Conservation (phyloP, 2,797 vertebrate genomes). For the Hyperoplus immaculatus region DNA sequence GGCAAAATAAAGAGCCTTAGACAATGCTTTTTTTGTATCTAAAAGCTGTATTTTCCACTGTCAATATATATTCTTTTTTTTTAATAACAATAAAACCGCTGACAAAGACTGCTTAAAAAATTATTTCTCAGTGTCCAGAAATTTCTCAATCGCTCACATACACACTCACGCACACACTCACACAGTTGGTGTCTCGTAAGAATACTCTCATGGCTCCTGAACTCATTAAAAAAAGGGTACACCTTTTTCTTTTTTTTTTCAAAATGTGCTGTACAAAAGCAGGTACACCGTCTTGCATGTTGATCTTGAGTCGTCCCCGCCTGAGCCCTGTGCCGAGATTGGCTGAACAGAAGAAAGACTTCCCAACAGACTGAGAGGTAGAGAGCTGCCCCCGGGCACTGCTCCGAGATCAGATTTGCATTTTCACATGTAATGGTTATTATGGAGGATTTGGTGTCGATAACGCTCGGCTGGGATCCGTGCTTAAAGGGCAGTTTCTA, state of each 20-base stretch:
- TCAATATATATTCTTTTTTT: slow-evolving; percentile 93
- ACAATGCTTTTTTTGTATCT: slow-evolving; percentile 81
- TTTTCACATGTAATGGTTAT: slow-evolving; percentile 73
- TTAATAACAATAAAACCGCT: slow-evolving; percentile 92
- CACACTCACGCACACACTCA: slow-evolving; percentile 64
- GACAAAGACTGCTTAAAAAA: slow-evolving; percentile 93
- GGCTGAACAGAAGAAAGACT: slow-evolving; percentile 67
- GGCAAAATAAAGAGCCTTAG: slow-evolving; percentile 73
- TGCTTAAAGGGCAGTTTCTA: slow-evolving; percentile 79
- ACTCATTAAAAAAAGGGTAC: slow-evolving; percentile 81
- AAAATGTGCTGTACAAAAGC: slow-evolving; percentile 86
- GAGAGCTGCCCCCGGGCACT: slow-evolving; percentile 79
- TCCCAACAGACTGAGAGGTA: slow-evolving; percentile 80
- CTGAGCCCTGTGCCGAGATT: slow-evolving; percentile 72
- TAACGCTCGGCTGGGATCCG: slow-evolving; percentile 66
- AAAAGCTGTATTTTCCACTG: slow-evolving; percentile 97
- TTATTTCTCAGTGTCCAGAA: slow-evolving; percentile 88
- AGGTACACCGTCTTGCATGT: slow-evolving; percentile 80
- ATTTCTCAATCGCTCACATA: slow-evolving; percentile 62
- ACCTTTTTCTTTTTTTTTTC: slow-evolving; percentile 57
- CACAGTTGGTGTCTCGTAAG: slow-evolving; percentile 78
- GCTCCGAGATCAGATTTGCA: slow-evolving; percentile 78
- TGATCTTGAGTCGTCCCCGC: slow-evolving; percentile 71
- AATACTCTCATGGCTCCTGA: slow-evolving; percentile 81
- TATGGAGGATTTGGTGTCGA: slow-evolving; percentile 74